A percentile compares a stretch with the other conserved stretches of the same genome.
Evolutionary conservation across 2,888 invertebrate genomes (phyloP).

Genomic region (Meiosimyza decipiens): DNA sequence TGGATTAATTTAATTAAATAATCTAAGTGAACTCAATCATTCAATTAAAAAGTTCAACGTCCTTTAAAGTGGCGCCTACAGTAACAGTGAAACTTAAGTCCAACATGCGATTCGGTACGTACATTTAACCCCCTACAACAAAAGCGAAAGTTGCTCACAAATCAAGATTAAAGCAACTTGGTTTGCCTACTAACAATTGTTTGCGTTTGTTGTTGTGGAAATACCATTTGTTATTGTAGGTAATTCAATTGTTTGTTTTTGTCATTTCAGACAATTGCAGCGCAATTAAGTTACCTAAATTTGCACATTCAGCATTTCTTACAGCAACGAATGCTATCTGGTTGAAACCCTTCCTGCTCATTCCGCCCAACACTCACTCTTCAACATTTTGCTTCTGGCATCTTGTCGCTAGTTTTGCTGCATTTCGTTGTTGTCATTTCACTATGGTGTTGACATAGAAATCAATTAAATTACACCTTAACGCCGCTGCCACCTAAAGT

Average conservation of each 20-base stretch:
- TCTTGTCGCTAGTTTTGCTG: not conserved
- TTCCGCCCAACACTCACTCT: too few relatives aligned
- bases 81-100: not conserved
- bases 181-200: not conserved
- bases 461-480: conserved; percentile 18
- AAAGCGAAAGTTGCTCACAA: too few relatives aligned
- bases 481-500: not conserved
- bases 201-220: conserved; percentile 2
- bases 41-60: not conserved
- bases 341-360: too few relatives aligned
- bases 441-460: conserved; percentile 19
- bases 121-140: not conserved
- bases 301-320: conserved; percentile 8
- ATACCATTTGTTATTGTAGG: too few relatives aligned
- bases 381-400: not conserved
- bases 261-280: not conserved
- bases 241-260: not conserved
- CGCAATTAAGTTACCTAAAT: conserved; percentile 12
- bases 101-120: not conserved
- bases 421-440: not conserved
- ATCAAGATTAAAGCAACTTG: not conserved
- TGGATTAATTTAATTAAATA: too few relatives aligned
- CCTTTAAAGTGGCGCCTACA: not conserved
- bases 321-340: too few relatives aligned
- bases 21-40: not conserved